Evolutionary conservation across 2,888 invertebrate species (phyloP), one percentile per base, ranked within the genome.

Genomic region (Spilarctia lutea): DNA sequence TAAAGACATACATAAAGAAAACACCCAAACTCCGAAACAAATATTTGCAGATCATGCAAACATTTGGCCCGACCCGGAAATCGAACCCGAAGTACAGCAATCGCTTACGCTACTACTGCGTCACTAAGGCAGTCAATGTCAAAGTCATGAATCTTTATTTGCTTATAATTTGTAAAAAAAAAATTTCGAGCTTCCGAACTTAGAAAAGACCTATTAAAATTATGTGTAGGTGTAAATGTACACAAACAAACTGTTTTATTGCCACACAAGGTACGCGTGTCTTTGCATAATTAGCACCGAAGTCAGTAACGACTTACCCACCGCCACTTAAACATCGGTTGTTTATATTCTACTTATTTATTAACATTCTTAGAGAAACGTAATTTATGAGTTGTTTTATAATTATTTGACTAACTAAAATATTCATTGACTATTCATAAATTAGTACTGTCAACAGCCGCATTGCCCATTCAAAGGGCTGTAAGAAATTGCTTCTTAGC

Each of bases 261-360:
- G 18, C 30, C 30, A 63, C 30, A 63, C 63, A 2, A 63, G 30
- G 30, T 63, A 63, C 30, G 30, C 63, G 18, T 63, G 63, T 63
- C 63, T 63, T 30, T 63, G 63, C 63, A 63, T 63, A 63, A 30
- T 63, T 63, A 63, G 30, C 30, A 63, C 30, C 63, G 18, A 63
- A 30, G 63, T 30, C 30, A 30, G 63, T 63, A 30, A 30, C 8
- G 63, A 63, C 63, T 18, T 63, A 30, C 30, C 16, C 6, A 30
- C 18, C 4, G 3, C 18, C 30, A 30, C 16, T 63, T 30, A 30
- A 30, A 63, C 63, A 63, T 63, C 30, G 2, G 2, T 63, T 18
- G 27, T 27, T 63, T 63, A 30, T 63, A 4, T 63, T 63, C 18
- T 6, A 63, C 20, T 27, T 63, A 63, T 30, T 30, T 30, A 63